phyloP scores from a whole-genome alignment of 2,113 vertebrate genomes.

The Myrmecophaga tridactyla region DNA sequence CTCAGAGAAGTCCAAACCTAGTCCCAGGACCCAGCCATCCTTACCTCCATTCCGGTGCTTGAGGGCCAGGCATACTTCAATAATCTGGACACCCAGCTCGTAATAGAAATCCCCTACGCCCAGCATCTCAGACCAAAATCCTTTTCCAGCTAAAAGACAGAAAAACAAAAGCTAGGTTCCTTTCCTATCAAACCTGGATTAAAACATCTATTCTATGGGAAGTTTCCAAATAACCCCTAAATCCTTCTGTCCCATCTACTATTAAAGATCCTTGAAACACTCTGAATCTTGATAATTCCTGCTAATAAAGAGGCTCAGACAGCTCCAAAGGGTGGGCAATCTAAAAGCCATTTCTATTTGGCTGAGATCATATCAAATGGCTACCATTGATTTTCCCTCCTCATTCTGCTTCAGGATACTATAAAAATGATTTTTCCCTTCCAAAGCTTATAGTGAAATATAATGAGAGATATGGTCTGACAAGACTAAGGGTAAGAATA shows the following conservation, averaged over 20 bases:
- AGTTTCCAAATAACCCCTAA: neutral
- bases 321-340: neutral
- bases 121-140: conserved; percentile 99
- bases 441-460: neutral
- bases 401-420: neutral
- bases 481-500: neutral
- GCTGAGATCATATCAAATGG: neutral
- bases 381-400: neutral
- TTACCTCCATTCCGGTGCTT: conserved; percentile 97
- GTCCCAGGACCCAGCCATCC: conserved; percentile 20
- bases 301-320: neutral
- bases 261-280: neutral
- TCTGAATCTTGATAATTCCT: neutral
- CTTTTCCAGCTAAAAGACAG: conserved; percentile 91
- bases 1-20: neutral
- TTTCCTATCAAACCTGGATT: neutral
- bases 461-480: neutral
- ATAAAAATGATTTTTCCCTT: neutral
- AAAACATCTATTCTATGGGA: neutral
- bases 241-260: neutral
- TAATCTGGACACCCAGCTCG: conserved; percentile 96
- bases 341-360: neutral
- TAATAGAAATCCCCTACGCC: conserved; percentile 99
- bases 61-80: conserved; percentile 96
- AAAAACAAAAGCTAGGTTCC: conserved; percentile 21